Base-by-base conservation (phyloP, 53 echinoderm and acorn worm species). In the Astropecten irregularis region DNA sequence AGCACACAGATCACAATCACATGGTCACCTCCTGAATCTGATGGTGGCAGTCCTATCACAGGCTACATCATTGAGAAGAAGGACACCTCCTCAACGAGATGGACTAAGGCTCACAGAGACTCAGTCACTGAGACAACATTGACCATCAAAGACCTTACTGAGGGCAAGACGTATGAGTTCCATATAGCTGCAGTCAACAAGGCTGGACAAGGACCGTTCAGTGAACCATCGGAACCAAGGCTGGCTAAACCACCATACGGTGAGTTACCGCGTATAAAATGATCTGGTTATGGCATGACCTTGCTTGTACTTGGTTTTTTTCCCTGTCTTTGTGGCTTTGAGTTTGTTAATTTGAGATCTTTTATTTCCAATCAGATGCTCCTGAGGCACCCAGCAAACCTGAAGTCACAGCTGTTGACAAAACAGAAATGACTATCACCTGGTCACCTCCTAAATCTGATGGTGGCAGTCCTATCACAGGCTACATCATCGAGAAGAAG, bases 361-460 rank as follows among this genome's bases (percentile, higher is more conserved):
- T 0, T 21, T 66, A 13, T 33, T 8, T 66, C 13, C 14, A 71
- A 71, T 73, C 40, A 92, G 92, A 89, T 83, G 85, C 74, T 16
- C 91, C 95, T 49, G 76, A 71, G 25, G 85, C 85, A 28, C 91
- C 91, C 34, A 88, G 84, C 22, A 71, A 59, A 42, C 95, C 92
- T 71, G 76, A 91, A 37, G 89, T 92, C 14, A 86, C 89, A 18
- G 76, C 73, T 16, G 83, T 95, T 11, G 85, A 83, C 69, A 87
- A 86, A 23, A 95, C 86, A 22, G 77, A 92, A 23, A 89, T 95
- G 57, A 86, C 95, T 31, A 86, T 95, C 59, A 82, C 85, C 23
- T 95, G 95, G 95, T 88, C 92, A 49, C 82, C 88, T 51, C 95
- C 95, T 18, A 76, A 88, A 61, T 92, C 92, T 50, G 92, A 95